Percentiles rank a stretch among this genome's conserved stretches.
Conservation (phyloP, 2,113 vertebrate genomes). For the Cynopterus brachyotis region DNA sequence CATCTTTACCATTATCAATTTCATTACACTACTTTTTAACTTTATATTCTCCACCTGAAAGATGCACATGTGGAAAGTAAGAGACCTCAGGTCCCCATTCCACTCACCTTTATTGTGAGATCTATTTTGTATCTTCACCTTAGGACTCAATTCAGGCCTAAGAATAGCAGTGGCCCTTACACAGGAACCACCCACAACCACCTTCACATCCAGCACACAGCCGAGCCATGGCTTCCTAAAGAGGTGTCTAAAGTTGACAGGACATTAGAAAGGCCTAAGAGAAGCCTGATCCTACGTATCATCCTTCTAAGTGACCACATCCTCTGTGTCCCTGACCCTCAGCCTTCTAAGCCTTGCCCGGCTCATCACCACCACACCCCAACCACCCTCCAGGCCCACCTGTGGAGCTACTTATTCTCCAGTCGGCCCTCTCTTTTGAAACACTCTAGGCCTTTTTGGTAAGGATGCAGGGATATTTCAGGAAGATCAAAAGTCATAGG, state of each 20-base stretch:
- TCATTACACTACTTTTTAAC: not conserved
- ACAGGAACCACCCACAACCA: not conserved
- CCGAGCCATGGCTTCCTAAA: not conserved
- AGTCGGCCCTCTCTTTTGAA: not conserved
- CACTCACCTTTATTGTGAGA: not conserved
- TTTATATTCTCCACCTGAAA: not conserved
- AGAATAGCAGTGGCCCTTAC: not conserved
- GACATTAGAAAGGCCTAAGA: not conserved
- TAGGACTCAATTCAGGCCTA: not conserved
- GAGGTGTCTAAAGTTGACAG: not conserved
- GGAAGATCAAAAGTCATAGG: not conserved
- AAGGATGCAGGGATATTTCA: not conserved
- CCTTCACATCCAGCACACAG: not conserved
- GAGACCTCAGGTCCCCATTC: not conserved
- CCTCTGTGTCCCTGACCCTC: not conserved
- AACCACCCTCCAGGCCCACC: not conserved
- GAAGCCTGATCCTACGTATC: not conserved
- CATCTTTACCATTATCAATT: not conserved
- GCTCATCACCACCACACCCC: not conserved
- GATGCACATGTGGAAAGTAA: rapidly evolving
- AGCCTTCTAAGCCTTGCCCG: not conserved
- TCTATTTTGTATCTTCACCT: not conserved
- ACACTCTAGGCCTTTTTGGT: not conserved
- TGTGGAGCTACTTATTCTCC: too few relatives aligned
- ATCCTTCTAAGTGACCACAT: not conserved